Percentiles rank a stretch among this genome's conserved stretches.
Conservation (phyloP, 2,113 vertebrate genomes). For the Otus sunia region DNA sequence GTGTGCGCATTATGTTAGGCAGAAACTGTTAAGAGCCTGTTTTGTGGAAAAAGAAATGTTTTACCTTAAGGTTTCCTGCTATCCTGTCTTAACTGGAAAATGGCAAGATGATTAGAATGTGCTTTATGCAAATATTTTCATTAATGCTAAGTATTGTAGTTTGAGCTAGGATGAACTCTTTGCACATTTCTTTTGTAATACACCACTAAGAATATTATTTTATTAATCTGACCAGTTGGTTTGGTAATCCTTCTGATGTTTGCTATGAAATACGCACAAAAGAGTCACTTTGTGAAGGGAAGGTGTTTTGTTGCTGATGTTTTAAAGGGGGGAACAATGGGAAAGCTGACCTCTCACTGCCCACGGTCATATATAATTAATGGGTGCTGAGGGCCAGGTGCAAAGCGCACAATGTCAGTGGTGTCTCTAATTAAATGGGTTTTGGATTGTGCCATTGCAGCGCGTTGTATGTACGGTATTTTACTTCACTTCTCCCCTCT, state of each 20-base stretch:
- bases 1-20: slow-evolving; percentile 68
- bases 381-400: not conserved
- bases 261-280: not conserved
- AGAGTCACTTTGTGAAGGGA: not conserved
- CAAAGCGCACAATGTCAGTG: fast-evolving
- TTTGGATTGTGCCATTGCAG: not conserved
- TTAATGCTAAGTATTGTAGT: not conserved
- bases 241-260: not conserved
- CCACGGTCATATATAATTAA: fast-evolving
- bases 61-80: not conserved
- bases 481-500: not conserved
- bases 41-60: not conserved
- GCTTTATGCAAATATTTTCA: not conserved
- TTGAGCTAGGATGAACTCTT: not conserved
- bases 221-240: not conserved
- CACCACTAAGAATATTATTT: not conserved
- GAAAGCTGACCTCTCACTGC: not conserved
- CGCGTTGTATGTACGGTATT: not conserved
- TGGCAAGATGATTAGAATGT: not conserved
- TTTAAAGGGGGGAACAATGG: not conserved
- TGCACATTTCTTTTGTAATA: not conserved
- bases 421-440: not conserved
- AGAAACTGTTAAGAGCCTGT: not conserved
- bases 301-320: not conserved
- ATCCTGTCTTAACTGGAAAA: not conserved